Conservation (phyloP, 2,113 vertebrate species). For the Pica pica region DNA sequence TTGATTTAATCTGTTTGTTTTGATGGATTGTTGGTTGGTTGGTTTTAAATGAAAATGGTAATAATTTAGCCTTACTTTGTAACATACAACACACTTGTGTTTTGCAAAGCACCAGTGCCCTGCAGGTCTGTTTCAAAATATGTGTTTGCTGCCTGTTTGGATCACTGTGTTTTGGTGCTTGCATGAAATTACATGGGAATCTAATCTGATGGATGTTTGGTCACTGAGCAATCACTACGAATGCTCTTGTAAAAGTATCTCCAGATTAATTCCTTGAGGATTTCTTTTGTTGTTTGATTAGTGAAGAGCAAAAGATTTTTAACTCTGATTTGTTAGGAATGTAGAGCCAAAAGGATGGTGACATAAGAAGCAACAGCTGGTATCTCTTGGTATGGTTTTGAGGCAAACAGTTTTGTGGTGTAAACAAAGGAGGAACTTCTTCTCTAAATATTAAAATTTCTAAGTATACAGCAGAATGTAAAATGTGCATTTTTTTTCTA, state of each 20-base stretch:
- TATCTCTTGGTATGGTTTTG: not conserved
- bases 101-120: not conserved
- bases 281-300: not conserved
- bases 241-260: not conserved
- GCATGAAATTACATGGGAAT: not conserved
- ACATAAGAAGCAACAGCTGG: not conserved
- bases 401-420: not conserved
- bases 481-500: not conserved
- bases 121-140: not conserved
- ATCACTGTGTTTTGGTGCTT: not conserved
- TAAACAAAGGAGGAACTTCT: not conserved
- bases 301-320: not conserved
- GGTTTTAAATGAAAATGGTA: not conserved
- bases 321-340: not conserved
- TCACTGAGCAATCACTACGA: not conserved
- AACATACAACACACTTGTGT: fast-evolving
- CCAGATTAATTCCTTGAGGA: not conserved
- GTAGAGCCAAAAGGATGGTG: not conserved
- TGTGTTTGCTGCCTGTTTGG: not conserved
- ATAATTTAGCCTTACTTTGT: not conserved
- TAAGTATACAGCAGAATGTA: not conserved
- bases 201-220: not conserved
- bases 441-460: not conserved
- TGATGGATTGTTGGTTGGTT: not conserved
- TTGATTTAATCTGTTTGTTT: not conserved